Evolutionary conservation across 2,888 invertebrate genomes (phyloP), one percentile per base, ranked within the genome.

Genomic region (Drosophila melanosoma): DNA sequence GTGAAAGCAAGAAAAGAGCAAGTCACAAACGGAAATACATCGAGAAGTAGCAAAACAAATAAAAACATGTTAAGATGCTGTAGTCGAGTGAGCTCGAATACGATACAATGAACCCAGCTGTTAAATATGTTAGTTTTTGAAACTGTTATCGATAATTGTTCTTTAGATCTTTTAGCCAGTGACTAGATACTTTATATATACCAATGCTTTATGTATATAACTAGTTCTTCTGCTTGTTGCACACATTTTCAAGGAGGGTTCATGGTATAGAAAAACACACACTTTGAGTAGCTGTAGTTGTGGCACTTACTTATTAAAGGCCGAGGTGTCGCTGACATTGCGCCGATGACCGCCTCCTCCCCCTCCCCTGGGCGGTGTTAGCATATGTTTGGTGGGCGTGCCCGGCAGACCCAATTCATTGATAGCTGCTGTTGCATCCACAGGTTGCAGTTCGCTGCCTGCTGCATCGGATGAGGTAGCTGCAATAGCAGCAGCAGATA

Each of bases 261-360:
- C 45, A 45, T 15, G 23, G 45, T 23, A 45, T 15, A 7, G 15
- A 45, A 8, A 12, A 45, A 23, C 20, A 45, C 23, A 15, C 36
- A 62, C 32, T 64, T 15, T 29, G 3, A 10, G 1, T 36, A 65
- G 45, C 58, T 54, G 15, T 10, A 53, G 57, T 33, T n/a, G 10
- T 7, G 26, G 53, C 42, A 82, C 94, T 93, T 93, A 96, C 96
- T 96, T 96, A 91, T 96, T 96, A 90, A 96, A 96, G 81, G 96
- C 96, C 63, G 96, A 96, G 2, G 97, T 97, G 90, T 97, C 97
- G 91, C 97, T 97, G 93, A 96, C 96, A 92, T 97, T 97, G 67
- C 97, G 94, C 62, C 97, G 94, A 91, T 97, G 97, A 10, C 95
- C 95, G 49, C 89, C 64, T 32, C n/a, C 5, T 8, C 60, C 74